Evolutionary conservation across 2,888 invertebrate species (phyloP), one percentile per base, ranked within the genome.

Genomic region (Hypomecis atomaria): DNA sequence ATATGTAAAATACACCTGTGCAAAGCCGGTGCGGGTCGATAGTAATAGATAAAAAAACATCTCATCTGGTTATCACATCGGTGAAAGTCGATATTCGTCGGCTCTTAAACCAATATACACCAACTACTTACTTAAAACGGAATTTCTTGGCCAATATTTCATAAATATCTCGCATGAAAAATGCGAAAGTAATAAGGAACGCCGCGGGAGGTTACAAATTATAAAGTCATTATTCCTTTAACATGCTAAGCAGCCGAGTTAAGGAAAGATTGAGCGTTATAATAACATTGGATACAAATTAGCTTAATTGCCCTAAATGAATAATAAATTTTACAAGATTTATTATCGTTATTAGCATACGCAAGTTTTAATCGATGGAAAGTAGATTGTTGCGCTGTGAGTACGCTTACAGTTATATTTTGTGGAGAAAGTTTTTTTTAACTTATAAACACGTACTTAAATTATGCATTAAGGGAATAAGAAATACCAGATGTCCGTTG

Each of bases 161-260:
- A 23, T 33, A 8, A 50, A 50, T 50, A 42, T 52, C 23, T 40
- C 40, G 43, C 36, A 60, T 48, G 54, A 50, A 62, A 62, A 55
- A 62, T 45, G 44, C n/a, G 40, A 33, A 61, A 34, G 42, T 55
- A 56, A 50, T 50, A 62, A 23, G 38, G 53, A 53, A 13, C 47
- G 34, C 59, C 40, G 34, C 55, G 54, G 59, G 63, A 45, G 50
- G 38, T 54, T 54, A 36, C 54, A 50, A 57, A 58, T 62, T 43
- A 62, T 53, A 42, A 58, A 53, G 57, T n/a, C 57, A 58, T 62
- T 58, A 62, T 47, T 62, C 62, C 47, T 62, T 48, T 38, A 54
- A 54, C 59, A 50, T 49, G 59, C 53, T 62, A 52, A 62, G 52
- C 50, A 50, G 44, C 49, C 56, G 56, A 62, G 56, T 62, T 62